A percentile compares a stretch with the other conserved stretches of the same genome.
phyloP scores from a whole-genome alignment of 2,888 invertebrate species.

The Tupiocoris notatus region DNA sequence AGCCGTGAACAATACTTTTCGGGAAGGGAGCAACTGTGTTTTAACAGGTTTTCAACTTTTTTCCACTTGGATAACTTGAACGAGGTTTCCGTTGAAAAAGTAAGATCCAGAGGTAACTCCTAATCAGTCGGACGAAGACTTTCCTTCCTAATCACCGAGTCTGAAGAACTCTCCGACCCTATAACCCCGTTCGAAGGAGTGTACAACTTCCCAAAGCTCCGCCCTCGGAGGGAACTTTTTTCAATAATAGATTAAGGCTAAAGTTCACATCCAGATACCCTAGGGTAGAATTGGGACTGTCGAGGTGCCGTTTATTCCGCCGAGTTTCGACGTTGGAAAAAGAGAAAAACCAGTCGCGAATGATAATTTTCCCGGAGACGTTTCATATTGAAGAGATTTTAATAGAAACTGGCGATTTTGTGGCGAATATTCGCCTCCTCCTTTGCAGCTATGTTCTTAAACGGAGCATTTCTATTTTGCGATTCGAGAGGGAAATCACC shows the following conservation, averaged over 20 bases:
- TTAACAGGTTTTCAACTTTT: background rate
- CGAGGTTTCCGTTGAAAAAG: background rate
- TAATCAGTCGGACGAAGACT: background rate
- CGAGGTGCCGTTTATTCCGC: background rate
- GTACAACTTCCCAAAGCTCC: background rate
- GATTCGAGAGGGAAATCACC: too few species aligned
- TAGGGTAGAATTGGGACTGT: background rate
- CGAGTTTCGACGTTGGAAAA: too few species aligned
- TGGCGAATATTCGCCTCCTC: background rate
- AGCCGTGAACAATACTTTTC: background rate
- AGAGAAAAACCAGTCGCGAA: too few species aligned
- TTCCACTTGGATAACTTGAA: background rate
- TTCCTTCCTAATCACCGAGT: background rate
- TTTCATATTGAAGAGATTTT: background rate
- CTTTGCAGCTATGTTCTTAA: too few species aligned
- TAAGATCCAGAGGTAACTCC: background rate
- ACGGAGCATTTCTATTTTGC: too few species aligned
- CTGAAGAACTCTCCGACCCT: background rate
- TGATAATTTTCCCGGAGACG: background rate
- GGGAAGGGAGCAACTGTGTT: background rate
- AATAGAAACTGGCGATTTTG: background rate
- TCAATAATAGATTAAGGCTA: slow-evolving; percentile 24
- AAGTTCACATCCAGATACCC: slow-evolving; percentile 2
- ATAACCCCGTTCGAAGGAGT: background rate
- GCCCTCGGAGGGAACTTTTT: background rate